These are phyloP conservation scores for Saccopteryx bilineata DNA, from an alignment of 2,113 vertebrate species.

Conservation along the genomic window DNA sequence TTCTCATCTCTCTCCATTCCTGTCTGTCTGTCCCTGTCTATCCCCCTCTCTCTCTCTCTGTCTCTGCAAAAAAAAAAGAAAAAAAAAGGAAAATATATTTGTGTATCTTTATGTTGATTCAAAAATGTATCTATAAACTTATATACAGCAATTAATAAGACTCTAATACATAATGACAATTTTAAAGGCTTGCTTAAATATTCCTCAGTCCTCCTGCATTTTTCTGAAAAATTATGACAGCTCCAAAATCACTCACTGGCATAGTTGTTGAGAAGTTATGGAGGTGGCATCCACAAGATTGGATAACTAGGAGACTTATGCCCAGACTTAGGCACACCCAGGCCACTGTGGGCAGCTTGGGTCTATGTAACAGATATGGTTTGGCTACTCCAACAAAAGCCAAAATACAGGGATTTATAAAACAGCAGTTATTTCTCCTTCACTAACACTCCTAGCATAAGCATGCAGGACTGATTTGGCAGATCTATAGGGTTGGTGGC, in stretches of 20 bases:
- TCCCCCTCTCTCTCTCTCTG: too few relatives aligned
- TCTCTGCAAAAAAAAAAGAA: too few relatives aligned
- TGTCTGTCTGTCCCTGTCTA: too few relatives aligned
- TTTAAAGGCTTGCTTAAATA: background rate
- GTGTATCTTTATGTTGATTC: background rate
- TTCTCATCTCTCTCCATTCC: too few relatives aligned
- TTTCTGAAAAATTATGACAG: background rate
- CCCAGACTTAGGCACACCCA: background rate
- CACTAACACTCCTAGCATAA: background rate
- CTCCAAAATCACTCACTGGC: background rate
- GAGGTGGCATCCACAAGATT: background rate
- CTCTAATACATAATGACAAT: background rate
- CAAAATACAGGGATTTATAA: background rate
- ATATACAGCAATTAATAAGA: background rate
- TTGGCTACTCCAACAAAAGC: background rate
- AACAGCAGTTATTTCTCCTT: background rate
- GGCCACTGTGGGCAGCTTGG: background rate
- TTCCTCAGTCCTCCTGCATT: background rate
- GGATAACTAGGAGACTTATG: background rate
- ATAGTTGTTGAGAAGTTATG: background rate
- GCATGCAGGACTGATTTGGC: background rate
- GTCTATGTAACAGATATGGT: background rate
- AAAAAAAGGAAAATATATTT: background rate
- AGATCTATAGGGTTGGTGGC: background rate
- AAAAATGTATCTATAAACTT: background rate